Evolutionary conservation across 2,113 vertebrate species (phyloP), one percentile per base, ranked within the genome.

Genomic region (Egretta garzetta): DNA sequence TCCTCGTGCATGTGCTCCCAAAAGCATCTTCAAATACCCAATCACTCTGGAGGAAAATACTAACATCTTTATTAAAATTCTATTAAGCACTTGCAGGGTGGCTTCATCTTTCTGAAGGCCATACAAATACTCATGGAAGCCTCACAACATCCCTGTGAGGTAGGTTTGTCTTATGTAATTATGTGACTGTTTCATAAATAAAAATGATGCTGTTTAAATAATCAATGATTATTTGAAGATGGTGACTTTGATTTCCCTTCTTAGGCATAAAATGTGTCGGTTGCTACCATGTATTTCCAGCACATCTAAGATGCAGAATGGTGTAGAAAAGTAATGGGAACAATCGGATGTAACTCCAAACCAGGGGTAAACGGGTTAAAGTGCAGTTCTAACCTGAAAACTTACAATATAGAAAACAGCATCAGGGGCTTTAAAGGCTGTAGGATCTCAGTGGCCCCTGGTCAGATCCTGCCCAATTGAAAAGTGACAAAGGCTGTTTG

Each of bases 131-230:
- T 68, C 1, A 2, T 16, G 76, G 68, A 91, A 92, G 15, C 64
- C 86, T 81, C 93, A 96, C 86, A 93, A 86, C 19, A 49, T 53
- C 71, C 62, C 35, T 95, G 91, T 93, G 88, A 95, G 86, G 95
- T 94, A 95, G 80, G 76, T 72, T 75, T 86, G 60, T 62, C 77
- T 56, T 86, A 39, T 21, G 35, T 52, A 91, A 68, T 41, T 64
- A 63, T 17, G 49, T 27, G 37, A 53, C 14, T 27, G 19, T 63
- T 95, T 49, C 35, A 81, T 45, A 92, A 93, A 79, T 55, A 64
- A 85, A 82, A 68, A 41, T 33, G 7, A 66, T 30, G 39, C 10
- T 74, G 19, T 85, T 91, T 75, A 85, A 90, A 91, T 60, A 94
- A n/a, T 58, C 24, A 75, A 30, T 55, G 30, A 35, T 81, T 71